Evolutionary conservation across 2,888 invertebrate genomes (phyloP), one percentile per base, ranked within the genome.

Genomic region (Drosophila setosimentum): DNA sequence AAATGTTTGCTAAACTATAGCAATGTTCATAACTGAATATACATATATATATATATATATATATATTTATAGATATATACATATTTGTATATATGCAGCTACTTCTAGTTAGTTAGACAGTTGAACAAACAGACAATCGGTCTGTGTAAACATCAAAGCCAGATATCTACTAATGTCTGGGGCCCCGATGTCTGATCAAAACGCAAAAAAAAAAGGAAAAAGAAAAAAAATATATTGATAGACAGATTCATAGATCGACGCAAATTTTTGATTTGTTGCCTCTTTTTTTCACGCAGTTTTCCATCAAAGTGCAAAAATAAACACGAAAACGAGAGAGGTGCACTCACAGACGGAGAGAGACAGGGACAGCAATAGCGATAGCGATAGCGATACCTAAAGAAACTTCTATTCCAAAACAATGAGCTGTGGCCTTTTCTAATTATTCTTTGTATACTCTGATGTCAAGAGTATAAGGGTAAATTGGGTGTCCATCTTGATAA

Each of bases 231-330:
- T 16, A 48, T 10, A 16, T 45, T 16, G 24, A 45, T 45, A 45
- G 29, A 27, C 33, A 76, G 65, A 75, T 68, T 63, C 76, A 73
- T 58, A 68, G 68, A 24, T 69, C 58, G 65, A 63, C 35, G 33
- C 30, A 51, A 58, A 62, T 58, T 62, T 85, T 80, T 73, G 75
- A 80, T 82, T 70, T 75, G 73, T 75, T 73, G 76, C 60, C 68
- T 57, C 72, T 68, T 71, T 60, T 69, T 40, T 63, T 64, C 48
- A 64, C 60, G 67, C 76, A 74, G 72, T 83, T 87, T 78, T 80
- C 71, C 87, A 85, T 76, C 77, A 76, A 84, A 84, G 85, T 88
- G 85, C 80, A 80, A 82, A 85, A 88, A 88, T 88, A 86, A 85
- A 85, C 85, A 88, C 77, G n/a, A 55, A 42, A 33, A 10, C 57